Evolutionary conservation across 1,140 invertebrate genomes (phyloP).

Genomic region (Drosophila jambulina): DNA sequence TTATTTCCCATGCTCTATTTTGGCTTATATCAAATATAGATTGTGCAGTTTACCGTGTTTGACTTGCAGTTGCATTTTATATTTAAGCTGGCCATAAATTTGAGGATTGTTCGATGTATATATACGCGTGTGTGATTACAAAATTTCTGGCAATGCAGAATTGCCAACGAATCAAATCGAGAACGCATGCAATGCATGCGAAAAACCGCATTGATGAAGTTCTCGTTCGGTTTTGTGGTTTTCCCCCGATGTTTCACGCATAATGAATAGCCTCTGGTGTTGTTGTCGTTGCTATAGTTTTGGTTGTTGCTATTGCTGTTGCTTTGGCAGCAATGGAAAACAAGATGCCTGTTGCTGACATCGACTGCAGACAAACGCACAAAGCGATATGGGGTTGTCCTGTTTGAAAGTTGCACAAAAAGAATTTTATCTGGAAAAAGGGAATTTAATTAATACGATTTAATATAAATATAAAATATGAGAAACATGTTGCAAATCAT

Average conservation of each 20-base stretch:
- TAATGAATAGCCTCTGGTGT: constrained; percentile 61
- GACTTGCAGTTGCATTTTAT: constrained; percentile 31
- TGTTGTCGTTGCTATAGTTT: constrained; percentile 7
- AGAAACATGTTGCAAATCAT: no score
- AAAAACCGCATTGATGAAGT: constrained; percentile 57
- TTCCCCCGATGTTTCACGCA: constrained; percentile 39
- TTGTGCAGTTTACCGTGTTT: constrained; percentile 15
- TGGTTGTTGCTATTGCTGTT: constrained; percentile 8
- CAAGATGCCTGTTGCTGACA: constrained; percentile 68
- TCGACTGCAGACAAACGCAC: constrained; percentile 15
- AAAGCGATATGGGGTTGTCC: background rate
- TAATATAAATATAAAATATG: no score
- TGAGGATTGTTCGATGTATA: constrained; percentile 7
- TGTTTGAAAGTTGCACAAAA: background rate
- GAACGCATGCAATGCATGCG: constrained; percentile 33
- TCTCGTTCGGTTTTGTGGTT: constrained; percentile 48
- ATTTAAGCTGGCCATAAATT: constrained; percentile 33
- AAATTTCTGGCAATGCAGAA: constrained; percentile 28
- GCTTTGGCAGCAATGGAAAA: constrained; percentile 19
- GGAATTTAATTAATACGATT: background rate
- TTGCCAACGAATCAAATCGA: constrained; percentile 42
- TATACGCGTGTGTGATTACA: constrained; percentile 29
- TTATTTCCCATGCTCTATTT: background rate
- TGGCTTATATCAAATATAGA: constrained; percentile 25
- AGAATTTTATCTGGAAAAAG: background rate